Percentiles rank a stretch among this genome's conserved stretches.
These are phyloP conservation scores for Euthynnus affinis DNA, from an alignment of 2,797 vertebrate species.

Conservation along the genomic window DNA sequence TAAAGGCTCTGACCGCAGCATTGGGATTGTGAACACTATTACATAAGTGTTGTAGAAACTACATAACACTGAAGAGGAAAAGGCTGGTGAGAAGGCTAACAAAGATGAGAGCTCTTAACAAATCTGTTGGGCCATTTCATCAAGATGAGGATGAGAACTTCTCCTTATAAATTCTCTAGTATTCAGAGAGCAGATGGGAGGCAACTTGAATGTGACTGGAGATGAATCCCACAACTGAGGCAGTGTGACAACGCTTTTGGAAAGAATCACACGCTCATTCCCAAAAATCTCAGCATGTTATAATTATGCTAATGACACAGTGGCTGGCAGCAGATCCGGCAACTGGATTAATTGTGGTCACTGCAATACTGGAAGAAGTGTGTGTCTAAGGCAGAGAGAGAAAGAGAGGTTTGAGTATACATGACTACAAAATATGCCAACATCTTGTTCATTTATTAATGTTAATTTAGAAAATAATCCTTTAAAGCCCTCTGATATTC, in stretches of 20 bases:
- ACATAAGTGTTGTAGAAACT: conserved; percentile 12
- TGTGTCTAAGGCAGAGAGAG: neutral
- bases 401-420: neutral
- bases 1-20: conserved; percentile 16
- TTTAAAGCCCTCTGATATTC: neutral
- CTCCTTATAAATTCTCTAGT: conserved; percentile 56
- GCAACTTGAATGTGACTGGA: conserved; percentile 61
- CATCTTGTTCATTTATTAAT: conserved; percentile 34
- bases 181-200: conserved; percentile 73
- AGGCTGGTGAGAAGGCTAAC: conserved; percentile 48
- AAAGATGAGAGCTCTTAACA: conserved; percentile 37
- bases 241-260: conserved; percentile 63
- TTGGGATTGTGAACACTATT: conserved; percentile 13
- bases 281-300: conserved; percentile 62
- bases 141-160: conserved; percentile 46
- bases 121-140: conserved; percentile 59
- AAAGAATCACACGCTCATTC: conserved; percentile 60
- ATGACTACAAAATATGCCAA: conserved; percentile 27
- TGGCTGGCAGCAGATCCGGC: conserved; percentile 43
- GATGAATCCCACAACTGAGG: conserved; percentile 62
- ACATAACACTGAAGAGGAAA: conserved; percentile 28
- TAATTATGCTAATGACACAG: conserved; percentile 71
- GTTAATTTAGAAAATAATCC: conserved; percentile 11
- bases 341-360: conserved; percentile 54
- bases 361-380: conserved; percentile 36